Evolutionary conservation across 2,888 invertebrate species (phyloP), one percentile per base, ranked within the genome.

Genomic region (Euplexia lucipara): DNA sequence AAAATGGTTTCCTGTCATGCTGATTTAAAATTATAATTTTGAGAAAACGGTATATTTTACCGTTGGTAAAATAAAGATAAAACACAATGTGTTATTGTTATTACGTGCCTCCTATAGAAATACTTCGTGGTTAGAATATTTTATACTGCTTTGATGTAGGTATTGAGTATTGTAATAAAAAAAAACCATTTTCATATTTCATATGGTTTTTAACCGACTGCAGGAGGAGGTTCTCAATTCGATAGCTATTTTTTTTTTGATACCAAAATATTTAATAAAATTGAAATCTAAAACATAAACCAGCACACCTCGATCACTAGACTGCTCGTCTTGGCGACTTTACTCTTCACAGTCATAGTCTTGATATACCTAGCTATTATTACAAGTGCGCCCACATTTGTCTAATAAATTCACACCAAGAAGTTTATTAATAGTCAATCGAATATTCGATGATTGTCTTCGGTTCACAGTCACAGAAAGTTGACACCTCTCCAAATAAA

Each of bases 21-120:
- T 57, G 37, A 48, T 69, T 70, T 65, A 39, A 70, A 70, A 70
- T 66, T 52, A 59, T 66, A 63, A 66, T 74, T 58, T 41, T 42
- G 26, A 52, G 48, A 48, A 66, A 74, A 78, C 78, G 78, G 78
- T 77, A 77, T 10, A 66, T 45, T 70, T 39, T 78, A 70, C 76
- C 70, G 76, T 77, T 77, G 44, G 51, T 47, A 32, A 66, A 63
- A 48, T 63, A 60, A 74, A 74, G 51, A 62, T 57, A 61, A 69
- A 74, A 66, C 60, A 57, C 59, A 71, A 60, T 77, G 53, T 61
- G 66, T 60, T 77, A 37, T 53, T 71, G 59, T 56, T 70, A 51
- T 44, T 26, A 51, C 22, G 37, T 44, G 20, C 12, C 26, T 51
- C 14, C 22, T 26, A 22, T 37, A 54, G 37, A 37, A 39, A 52